Evolutionary conservation across 2,797 vertebrate species (phyloP).

Genomic region (Rhinatrema bivittatum): DNA sequence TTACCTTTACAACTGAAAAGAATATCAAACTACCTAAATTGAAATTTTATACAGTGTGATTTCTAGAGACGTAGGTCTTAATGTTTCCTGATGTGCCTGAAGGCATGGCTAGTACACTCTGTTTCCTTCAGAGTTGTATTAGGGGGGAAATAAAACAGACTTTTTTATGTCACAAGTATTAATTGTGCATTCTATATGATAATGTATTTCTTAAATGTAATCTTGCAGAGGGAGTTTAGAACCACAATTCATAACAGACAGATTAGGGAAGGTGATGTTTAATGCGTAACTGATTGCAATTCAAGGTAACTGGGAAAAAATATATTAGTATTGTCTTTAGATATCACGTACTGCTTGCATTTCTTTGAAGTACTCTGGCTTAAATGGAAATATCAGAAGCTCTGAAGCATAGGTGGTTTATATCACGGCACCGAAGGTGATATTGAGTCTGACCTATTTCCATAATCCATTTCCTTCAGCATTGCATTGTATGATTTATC

Average conservation of each 20-base stretch:
- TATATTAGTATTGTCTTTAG: not conserved
- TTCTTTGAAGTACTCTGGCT: constrained; percentile 16
- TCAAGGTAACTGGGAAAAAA: constrained; percentile 7
- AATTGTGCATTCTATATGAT: constrained; percentile 10
- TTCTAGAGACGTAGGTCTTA: constrained; percentile 59
- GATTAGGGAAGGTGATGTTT: constrained; percentile 16
- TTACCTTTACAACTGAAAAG: constrained; percentile 36
- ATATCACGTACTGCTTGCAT: no score
- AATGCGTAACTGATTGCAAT: constrained; percentile 22
- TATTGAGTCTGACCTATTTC: constrained; percentile 24
- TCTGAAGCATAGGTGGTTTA: constrained; percentile 18
- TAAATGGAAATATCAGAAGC: constrained; percentile 3
- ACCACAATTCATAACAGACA: constrained; percentile 19
- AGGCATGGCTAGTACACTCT: constrained; percentile 49
- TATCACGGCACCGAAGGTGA: constrained; percentile 8
- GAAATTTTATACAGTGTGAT: constrained; percentile 57
- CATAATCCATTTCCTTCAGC: not conserved
- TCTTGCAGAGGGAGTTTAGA: constrained; percentile 17
- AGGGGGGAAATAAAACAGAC: constrained; percentile 21
- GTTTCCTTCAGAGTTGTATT: constrained; percentile 24
- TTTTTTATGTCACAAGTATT: constrained; percentile 12
- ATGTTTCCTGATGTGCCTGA: constrained; percentile 56
- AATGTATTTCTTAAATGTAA: constrained; percentile 19
- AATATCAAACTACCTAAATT: constrained; percentile 49
- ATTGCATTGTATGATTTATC: not conserved